Conservation (phyloP, 2,888 invertebrate genomes). For the Spisula subtruncata region DNA sequence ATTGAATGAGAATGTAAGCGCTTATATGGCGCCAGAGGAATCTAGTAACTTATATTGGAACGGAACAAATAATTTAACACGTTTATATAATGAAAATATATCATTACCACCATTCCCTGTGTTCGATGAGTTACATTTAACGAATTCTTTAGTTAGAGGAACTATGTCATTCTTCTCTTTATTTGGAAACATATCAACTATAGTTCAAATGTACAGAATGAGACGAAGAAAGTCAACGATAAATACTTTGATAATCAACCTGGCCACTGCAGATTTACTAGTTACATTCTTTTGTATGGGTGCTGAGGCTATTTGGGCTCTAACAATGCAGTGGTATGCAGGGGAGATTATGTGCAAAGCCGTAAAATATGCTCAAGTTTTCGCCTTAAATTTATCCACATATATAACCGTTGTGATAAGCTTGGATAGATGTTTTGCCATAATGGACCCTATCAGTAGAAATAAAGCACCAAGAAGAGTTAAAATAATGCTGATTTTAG, state of each 20-base stretch:
- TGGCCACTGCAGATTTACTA: constrained; percentile 94
- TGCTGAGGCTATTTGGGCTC: constrained; percentile 94
- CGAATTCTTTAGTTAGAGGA: constrained; percentile 91
- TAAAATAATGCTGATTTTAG: constrained; percentile 89
- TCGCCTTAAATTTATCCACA: constrained; percentile 94
- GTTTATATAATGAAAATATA: neutral
- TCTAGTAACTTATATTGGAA: neutral
- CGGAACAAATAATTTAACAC: neutral
- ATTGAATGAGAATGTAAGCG: neutral
- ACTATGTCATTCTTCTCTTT: constrained; percentile 92
- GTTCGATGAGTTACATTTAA: constrained; percentile 90
- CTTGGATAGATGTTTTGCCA: constrained; percentile 93
- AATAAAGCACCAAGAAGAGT: constrained; percentile 91
- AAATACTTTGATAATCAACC: constrained; percentile 93
- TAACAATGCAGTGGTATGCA: constrained; percentile 94
- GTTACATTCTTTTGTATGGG: constrained; percentile 94
- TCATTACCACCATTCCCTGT: constrained; percentile 88
- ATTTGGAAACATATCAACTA: constrained; percentile 92
- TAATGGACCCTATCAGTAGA: constrained; percentile 91
- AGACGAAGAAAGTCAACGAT: constrained; percentile 87
- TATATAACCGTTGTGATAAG: constrained; percentile 94
- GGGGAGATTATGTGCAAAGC: constrained; percentile 93
- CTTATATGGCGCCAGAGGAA: neutral
- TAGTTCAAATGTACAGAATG: constrained; percentile 92
- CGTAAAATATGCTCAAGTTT: constrained; percentile 94